phyloP scores from a whole-genome alignment of 2,797 vertebrate genomes.

The Nothura maculosa region DNA sequence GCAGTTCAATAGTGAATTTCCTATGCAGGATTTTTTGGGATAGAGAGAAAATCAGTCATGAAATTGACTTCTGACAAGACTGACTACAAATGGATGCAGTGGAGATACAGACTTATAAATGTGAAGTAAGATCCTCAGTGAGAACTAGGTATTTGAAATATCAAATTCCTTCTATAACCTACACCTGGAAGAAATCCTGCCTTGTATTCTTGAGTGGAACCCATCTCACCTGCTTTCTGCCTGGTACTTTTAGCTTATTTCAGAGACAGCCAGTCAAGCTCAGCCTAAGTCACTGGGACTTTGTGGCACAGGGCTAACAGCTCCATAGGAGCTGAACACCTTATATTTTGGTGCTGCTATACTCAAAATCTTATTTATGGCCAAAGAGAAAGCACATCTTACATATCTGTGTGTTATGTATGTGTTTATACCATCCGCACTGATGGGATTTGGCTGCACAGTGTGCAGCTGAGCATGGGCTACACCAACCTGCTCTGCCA shows the following conservation, averaged over 20 bases:
- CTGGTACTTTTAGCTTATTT: not conserved
- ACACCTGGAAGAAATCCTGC: not conserved
- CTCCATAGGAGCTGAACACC: not conserved
- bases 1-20: not conserved
- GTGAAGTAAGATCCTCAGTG: not conserved
- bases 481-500: not conserved
- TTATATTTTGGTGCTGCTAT: not conserved
- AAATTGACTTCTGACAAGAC: not conserved
- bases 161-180: not conserved
- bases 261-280: not conserved
- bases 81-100: not conserved
- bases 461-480: not conserved
- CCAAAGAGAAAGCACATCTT: not conserved
- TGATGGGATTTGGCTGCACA: not conserved
- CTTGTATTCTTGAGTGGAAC: not conserved
- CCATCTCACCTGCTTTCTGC: not conserved
- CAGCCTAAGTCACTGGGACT: not conserved
- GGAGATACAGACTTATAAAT: not conserved
- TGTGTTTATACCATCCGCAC: not conserved
- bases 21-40: not conserved
- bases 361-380: not conserved
- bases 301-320: not conserved
- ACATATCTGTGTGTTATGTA: too few species aligned
- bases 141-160: not conserved
- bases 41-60: not conserved